These are phyloP conservation scores for Circaetus cinerascens DNA, from an alignment of 2,113 vertebrate species.

Conservation along the genomic window DNA sequence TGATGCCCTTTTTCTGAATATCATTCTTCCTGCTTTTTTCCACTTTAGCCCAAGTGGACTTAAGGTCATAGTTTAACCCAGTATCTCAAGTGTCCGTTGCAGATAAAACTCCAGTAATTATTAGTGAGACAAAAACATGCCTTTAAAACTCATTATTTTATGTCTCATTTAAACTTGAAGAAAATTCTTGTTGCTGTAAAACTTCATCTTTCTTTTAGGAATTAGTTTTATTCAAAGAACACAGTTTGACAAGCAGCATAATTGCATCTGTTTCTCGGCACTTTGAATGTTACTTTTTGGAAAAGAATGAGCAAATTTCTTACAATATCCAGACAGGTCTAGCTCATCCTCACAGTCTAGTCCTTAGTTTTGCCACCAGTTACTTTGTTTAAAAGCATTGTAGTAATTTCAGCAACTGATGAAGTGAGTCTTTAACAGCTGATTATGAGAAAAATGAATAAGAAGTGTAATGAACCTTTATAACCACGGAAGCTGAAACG, in stretches of 20 bases:
- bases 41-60: not conserved
- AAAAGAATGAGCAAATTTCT: not conserved
- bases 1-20: not conserved
- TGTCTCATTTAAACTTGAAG: not conserved
- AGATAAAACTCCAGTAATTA: not conserved
- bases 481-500: not conserved
- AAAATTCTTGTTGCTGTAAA: not conserved
- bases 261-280: not conserved
- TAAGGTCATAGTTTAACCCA: not conserved
- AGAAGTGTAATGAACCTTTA: not conserved
- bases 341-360: not conserved
- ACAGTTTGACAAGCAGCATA: not conserved
- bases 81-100: not conserved
- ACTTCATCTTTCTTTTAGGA: not conserved
- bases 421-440: not conserved
- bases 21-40: not conserved
- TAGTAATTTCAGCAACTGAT: constrained; percentile 3
- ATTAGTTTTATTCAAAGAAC: not conserved
- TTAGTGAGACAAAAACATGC: not conserved
- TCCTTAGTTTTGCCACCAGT: not conserved
- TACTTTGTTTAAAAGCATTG: not conserved
- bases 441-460: not conserved
- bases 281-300: not conserved
- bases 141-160: not conserved
- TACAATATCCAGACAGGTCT: not conserved